These are phyloP conservation scores for Phalacrocorax carbo DNA, from an alignment of 2,113 vertebrate genomes.

Conservation along the genomic window DNA sequence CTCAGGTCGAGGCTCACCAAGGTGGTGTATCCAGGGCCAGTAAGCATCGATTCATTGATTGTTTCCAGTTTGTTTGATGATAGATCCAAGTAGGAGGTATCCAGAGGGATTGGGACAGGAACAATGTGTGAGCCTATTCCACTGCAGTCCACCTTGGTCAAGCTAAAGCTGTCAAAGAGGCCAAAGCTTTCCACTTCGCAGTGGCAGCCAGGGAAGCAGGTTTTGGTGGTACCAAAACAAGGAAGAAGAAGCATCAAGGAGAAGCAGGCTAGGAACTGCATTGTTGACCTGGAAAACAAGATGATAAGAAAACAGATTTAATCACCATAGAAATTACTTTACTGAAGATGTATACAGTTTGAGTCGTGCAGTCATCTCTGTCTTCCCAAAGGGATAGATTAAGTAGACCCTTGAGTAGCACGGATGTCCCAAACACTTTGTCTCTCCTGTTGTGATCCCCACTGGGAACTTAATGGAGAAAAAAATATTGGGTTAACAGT, in stretches of 20 bases:
- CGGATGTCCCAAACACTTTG: not conserved
- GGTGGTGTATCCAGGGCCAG: slow-evolving; percentile 96
- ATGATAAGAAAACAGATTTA: not conserved
- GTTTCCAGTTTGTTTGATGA: slow-evolving; percentile 86
- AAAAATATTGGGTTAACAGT: not conserved
- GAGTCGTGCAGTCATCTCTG: not conserved
- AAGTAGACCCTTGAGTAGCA: not conserved
- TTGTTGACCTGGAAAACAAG: slow-evolving; percentile 64
- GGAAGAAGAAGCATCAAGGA: slow-evolving; percentile 57
- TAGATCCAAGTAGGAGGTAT: slow-evolving; percentile 90
- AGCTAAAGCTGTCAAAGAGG: slow-evolving; percentile 95
- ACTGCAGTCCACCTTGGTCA: slow-evolving; percentile 92
- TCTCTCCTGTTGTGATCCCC: not conserved
- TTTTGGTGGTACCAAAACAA: slow-evolving; percentile 58
- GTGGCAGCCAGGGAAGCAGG: slow-evolving; percentile 88
- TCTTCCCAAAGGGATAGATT: not conserved
- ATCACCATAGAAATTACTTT: not conserved
- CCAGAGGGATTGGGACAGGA: slow-evolving; percentile 90
- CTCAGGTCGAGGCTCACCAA: slow-evolving; percentile 91
- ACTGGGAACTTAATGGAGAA: not conserved
- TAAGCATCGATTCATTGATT: slow-evolving; percentile 85
- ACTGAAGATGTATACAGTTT: not conserved
- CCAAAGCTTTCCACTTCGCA: slow-evolving; percentile 96
- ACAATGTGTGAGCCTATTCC: slow-evolving; percentile 80
- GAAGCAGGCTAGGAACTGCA: slow-evolving; percentile 63